These are phyloP conservation scores for Portunus trituberculatus DNA, from an alignment of 1,140 invertebrate species.

Conservation along the genomic window DNA sequence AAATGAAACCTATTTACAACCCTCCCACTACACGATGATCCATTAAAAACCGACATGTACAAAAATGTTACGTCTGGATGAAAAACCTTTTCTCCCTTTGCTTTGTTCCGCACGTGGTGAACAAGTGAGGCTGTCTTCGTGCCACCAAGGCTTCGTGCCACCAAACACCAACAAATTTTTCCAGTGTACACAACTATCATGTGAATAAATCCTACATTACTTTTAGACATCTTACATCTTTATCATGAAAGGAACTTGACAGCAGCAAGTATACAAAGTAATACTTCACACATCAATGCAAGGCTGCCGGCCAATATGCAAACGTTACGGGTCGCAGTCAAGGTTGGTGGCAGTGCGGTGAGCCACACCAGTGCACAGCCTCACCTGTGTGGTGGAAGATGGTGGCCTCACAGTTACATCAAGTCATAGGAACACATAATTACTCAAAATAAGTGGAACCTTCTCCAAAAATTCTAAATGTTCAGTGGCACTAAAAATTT, in stretches of 20 bases:
- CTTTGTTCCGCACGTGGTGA: not conserved
- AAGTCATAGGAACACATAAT: not conserved
- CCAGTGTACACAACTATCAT: not conserved
- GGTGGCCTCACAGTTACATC: not conserved
- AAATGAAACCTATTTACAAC: conserved; percentile 15
- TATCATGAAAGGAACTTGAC: conserved; percentile 3
- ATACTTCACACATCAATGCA: not conserved
- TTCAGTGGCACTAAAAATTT: not conserved
- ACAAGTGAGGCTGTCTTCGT: not conserved
- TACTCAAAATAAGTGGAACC: not conserved
- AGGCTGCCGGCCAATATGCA: not conserved
- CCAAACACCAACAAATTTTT: not conserved
- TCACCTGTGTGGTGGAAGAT: not conserved
- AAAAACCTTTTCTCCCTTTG: not conserved
- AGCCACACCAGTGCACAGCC: not conserved
- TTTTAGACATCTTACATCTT: not conserved
- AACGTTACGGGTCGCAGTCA: not conserved
- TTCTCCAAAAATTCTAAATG: not conserved
- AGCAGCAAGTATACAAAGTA: not conserved
- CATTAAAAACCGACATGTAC: conserved; percentile 14
- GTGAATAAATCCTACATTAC: not conserved
- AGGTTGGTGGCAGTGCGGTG: not conserved
- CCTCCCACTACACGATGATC: conserved; percentile 18
- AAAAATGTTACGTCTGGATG: conserved; percentile 13
- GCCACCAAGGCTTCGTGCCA: too few species aligned